These are phyloP conservation scores for Oophaga pumilio DNA, from an alignment of 2,113 vertebrate genomes.

Conservation along the genomic window DNA sequence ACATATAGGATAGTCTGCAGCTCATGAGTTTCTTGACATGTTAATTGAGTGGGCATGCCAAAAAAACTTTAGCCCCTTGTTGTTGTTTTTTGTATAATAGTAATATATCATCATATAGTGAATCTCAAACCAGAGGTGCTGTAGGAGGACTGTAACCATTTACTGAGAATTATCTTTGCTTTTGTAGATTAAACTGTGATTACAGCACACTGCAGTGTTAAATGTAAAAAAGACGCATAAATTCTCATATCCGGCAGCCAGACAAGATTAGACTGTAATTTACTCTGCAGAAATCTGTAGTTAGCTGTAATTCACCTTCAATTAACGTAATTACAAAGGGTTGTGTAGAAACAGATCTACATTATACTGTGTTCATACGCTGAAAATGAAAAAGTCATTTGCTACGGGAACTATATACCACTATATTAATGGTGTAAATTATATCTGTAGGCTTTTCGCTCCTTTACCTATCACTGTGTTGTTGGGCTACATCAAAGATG, in stretches of 20 bases:
- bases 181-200: not conserved
- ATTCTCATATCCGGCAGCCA: conserved; percentile 17
- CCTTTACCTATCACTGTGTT: not conserved
- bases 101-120: no score
- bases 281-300: conserved; percentile 28
- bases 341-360: not conserved
- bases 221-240: not conserved
- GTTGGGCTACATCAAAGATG: no score
- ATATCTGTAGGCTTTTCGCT: not conserved
- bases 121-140: not conserved
- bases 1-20: not conserved
- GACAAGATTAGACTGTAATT: conserved; percentile 40
- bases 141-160: not conserved
- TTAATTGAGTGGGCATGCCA: not conserved
- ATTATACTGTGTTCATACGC: not conserved
- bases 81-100: no score
- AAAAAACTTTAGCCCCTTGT: not conserved
- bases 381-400: not conserved
- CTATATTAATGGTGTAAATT: not conserved
- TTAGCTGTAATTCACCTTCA: conserved; percentile 45
- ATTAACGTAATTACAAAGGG: conserved; percentile 42
- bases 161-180: not conserved
- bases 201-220: conserved; percentile 1
- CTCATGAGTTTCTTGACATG: not conserved
- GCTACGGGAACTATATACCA: not conserved